Conservation (phyloP, 2,797 vertebrate species). For the Chloroceryle inda region DNA sequence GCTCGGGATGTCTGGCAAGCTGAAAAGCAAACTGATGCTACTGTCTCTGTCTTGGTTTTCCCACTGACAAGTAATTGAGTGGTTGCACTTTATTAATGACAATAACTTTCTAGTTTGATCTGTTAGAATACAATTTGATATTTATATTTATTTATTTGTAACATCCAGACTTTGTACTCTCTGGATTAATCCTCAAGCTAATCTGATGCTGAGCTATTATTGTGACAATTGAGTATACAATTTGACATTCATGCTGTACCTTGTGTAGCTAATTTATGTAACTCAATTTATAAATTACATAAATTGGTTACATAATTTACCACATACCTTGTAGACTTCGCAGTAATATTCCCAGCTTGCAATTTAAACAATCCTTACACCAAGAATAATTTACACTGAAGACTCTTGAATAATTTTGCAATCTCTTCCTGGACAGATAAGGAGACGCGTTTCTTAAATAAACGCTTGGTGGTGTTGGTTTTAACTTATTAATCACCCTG, state of each 20-base stretch:
- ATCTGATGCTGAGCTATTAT: conserved; percentile 62
- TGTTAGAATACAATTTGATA: conserved; percentile 32
- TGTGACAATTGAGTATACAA: conserved; percentile 59
- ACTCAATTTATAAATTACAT: conserved; percentile 73
- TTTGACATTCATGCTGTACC: conserved; percentile 63
- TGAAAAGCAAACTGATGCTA: neutral
- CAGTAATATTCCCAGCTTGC: conserved; percentile 61
- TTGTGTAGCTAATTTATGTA: conserved; percentile 66
- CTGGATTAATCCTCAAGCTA: conserved; percentile 35
- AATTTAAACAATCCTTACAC: conserved; percentile 56
- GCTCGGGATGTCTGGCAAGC: neutral
- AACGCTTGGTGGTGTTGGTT: neutral
- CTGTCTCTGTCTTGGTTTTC: neutral
- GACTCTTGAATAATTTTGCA: conserved; percentile 59
- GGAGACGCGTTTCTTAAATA: neutral
- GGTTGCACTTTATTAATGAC: conserved; percentile 42
- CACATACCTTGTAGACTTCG: conserved; percentile 66
- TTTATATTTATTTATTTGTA: conserved; percentile 57
- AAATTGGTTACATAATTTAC: conserved; percentile 68
- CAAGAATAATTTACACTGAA: conserved; percentile 48
- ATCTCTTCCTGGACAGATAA: conserved; percentile 40
- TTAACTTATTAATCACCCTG: neutral
- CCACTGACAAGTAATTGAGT: neutral
- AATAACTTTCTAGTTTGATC: conserved; percentile 39
- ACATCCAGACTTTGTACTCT: conserved; percentile 39